Evolutionary conservation across 2,113 vertebrate species (phyloP).

Genomic region (Lota lota): DNA sequence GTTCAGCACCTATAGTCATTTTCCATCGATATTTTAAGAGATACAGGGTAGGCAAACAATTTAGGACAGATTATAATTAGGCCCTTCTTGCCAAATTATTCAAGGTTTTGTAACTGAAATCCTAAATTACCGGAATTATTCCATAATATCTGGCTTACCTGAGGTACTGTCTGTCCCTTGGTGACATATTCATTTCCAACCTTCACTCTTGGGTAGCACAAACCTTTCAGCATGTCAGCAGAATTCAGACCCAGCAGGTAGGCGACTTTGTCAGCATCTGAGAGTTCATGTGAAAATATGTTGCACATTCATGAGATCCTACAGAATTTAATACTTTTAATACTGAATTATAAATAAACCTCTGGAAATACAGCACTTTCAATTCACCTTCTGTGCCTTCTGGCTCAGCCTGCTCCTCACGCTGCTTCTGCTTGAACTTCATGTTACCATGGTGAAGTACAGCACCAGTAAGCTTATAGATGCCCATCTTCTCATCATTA

Average conservation of each 20-base stretch:
- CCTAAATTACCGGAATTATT: not conserved
- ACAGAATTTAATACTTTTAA: not conserved
- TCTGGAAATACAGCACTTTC: not conserved
- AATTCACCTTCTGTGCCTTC: conserved; percentile 18
- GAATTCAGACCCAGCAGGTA: conserved; percentile 63
- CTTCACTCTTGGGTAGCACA: conserved; percentile 56
- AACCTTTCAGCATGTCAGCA: conserved; percentile 54
- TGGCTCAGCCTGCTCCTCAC: conserved; percentile 22
- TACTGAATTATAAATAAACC: not conserved
- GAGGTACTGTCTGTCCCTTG: conserved; percentile 1
- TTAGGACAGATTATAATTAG: no score
- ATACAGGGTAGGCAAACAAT: no score
- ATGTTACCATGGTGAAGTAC: not conserved
- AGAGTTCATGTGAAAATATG: not conserved
- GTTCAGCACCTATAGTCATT: not conserved
- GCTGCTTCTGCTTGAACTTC: conserved; percentile 22
- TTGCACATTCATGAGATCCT: not conserved
- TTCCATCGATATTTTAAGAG: no score
- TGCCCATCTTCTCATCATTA: not conserved
- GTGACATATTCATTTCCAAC: conserved; percentile 1
- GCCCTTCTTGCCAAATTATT: no score
- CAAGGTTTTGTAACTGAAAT: no score
- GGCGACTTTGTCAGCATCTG: conserved; percentile 6
- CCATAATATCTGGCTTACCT: not conserved
- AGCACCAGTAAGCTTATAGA: conserved; percentile 47